Percentiles rank a stretch among this genome's conserved stretches.
Evolutionary conservation across 2,888 invertebrate genomes (phyloP).

Genomic region (Homarus gammarus): DNA sequence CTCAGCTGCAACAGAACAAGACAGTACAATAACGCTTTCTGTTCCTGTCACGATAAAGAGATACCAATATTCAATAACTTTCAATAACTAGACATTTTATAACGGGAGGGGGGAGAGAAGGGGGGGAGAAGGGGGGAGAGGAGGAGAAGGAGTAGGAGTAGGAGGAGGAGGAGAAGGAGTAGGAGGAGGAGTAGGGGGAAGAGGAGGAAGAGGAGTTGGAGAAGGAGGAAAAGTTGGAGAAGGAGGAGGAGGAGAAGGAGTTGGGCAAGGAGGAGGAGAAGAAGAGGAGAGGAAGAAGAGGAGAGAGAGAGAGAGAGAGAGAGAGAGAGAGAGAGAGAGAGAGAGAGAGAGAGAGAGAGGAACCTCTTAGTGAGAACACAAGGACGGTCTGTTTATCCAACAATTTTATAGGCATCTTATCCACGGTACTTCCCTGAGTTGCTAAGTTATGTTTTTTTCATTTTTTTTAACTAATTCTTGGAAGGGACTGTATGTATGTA

Average conservation of each 20-base stretch:
- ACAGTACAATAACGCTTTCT: background rate
- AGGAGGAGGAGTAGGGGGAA: background rate
- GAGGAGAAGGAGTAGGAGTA: background rate
- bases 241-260: background rate
- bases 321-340: background rate
- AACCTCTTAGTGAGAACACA: background rate
- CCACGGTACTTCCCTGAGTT: background rate
- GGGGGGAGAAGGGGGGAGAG: background rate
- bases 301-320: constrained; percentile 2
- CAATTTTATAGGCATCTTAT: constrained; percentile 1
- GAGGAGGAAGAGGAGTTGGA: background rate
- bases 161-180: background rate
- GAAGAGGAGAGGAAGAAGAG: background rate
- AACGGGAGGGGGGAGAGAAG: background rate
- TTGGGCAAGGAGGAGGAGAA: background rate
- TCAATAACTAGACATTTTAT: background rate
- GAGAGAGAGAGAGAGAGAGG: background rate
- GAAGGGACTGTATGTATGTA: background rate
- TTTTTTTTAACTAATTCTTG: too few relatives aligned
- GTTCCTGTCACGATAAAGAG: background rate
- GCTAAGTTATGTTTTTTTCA: constrained; percentile 3
- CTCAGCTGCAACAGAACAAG: background rate
- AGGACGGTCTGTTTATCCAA: background rate
- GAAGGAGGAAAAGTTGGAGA: background rate
- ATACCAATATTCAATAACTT: background rate